Evolutionary conservation across 2,888 invertebrate species (phyloP), one percentile per base, ranked within the genome.

Genomic region (Hypomecis punctinalis): DNA sequence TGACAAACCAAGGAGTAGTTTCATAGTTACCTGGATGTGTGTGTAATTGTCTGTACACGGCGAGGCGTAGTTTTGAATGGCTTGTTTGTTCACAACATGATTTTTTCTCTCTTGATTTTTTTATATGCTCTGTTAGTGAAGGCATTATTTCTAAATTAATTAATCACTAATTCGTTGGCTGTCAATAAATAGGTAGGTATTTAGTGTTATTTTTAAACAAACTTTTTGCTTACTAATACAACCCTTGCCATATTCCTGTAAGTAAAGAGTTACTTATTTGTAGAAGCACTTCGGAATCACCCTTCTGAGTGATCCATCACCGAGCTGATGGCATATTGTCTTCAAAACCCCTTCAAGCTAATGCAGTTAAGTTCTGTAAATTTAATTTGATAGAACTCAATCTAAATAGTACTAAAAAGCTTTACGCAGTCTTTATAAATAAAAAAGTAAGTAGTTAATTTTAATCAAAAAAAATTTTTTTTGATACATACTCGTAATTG

Each of bases 251-350:
- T 58, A 72, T 67, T 70, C 52, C 51, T 39, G 37, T 69, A 66
- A 69, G 67, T 71, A 64, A 68, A 67, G 63, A 69, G 68, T 70
- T 62, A 23, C 51, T 61, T 40, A 63, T 43, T 58, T 56, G 59
- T 59, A 49, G 58, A 55, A 58, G 59, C 58, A 42, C 63, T 61
- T 56, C 55, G 37, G 52, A 63, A 52, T 56, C 71, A 79, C 80
- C 84, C 81, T 80, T 80, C 53, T 79, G 67, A 70, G 82, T 81
- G 82, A 86, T 86, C 86, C 84, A 86, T 86, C 86, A 86, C 69
- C 81, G 80, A 82, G 80, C 83, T 76, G 72, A 75, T 70, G 72
- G 61, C 70, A 73, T 71, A 79, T 75, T 74, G 74, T 73, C 63
- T 67, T 56, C 39, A 46, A 54, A 70, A 63, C 69, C 72, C 65